Base-by-base conservation (phyloP, 1,140 invertebrate species). In the Microplitis demolitor region DNA sequence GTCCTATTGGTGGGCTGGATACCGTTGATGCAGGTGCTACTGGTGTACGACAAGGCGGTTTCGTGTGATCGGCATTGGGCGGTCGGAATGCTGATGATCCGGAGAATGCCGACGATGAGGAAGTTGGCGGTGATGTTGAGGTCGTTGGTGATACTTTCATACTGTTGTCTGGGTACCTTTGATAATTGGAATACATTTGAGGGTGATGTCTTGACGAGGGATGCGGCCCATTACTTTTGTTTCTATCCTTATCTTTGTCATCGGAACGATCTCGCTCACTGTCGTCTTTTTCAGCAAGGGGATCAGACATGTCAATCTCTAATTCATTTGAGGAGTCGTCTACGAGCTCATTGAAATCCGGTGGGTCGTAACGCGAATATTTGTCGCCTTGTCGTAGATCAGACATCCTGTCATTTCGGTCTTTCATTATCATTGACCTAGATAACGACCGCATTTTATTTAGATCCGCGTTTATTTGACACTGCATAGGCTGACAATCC, bases 311-410 rank as follows among this genome's bases (percentile, higher is more conserved):
- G 79, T 93, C 92, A 72, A 94, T 94, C 84, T 94, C 92, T 9
- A 94, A 79, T 79, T 94, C 93, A 75, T 92, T 93, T 11, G 92
- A 93, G 1, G 93, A 93, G 67, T 93, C 93, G 81, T 94, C 93
- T 0, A 93, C 92, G 13, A 94, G 85, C 78, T 94, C 93, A 79
- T 94, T 93, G 80, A 94, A 94, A 79, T 94, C 92, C 0, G 92
- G 92, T 5, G 90, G 90, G 64, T 92, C 91, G 82, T 93, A 93
- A 56, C 90, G 88, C 0, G 88, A 87, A 61, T 89, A 89, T 61
- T 87, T 87, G 4, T 86, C 82, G 66, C 81, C 84, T 2, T 56
- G 33, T 74, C 73, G 82, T 51, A 3, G 78, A 71, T 54, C 80
- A 24, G 62, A 35, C 13, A 58, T 85, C 13, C 86, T 84, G 69